Base-by-base conservation (phyloP, 2,113 vertebrate genomes). In the Salvator merianae region DNA sequence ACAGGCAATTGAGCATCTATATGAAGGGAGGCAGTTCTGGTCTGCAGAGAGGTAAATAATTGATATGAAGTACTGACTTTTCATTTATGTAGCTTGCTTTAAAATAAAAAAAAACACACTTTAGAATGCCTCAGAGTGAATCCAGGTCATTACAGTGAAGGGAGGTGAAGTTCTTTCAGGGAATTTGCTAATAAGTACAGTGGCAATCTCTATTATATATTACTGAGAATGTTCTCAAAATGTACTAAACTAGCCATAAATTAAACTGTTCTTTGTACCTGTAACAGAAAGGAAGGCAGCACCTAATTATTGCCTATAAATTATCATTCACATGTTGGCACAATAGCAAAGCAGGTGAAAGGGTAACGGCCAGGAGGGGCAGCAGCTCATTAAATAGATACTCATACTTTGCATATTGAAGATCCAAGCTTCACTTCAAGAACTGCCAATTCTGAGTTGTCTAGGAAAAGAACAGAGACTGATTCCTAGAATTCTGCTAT, bases 11-110 rank as follows among this genome's bases (percentile, higher is more conserved):
- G 40, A 63, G 79, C 84, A 88, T 53, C 85, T 82, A 55, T 83
- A 40, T 36, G 43, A n/a, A 5, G 22, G 66, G 30, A 18, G 10
- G 2, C 22, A 53, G 16, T 43, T 79, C 1, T 53, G 53, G 68
- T 43, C 84, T 86, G 73, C 1, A 14, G 79, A 80, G 82, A n/a
- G 69, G 81, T 74, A 63, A 93, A 91, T 77, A 83, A 85, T 68
- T 82, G 85, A 87, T 83, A 38, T 20, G 63, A 91, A 77, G 0
- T 7, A 84, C 85, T 87, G 66, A 1, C 83, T 89, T 90, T 66
- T 88, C 87, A 87, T 84, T 90, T 82, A 79, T 5, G 9, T 59
- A 72, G 85, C 86, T 78, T 83, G 87, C 55, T 77, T 65, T 0
- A 83, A 89, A 69, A 20, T 18, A 59, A 84, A 79, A 34, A 84